These are phyloP conservation scores for Hyles euphorbiae DNA, from an alignment of 1,140 invertebrate species.

Conservation along the genomic window DNA sequence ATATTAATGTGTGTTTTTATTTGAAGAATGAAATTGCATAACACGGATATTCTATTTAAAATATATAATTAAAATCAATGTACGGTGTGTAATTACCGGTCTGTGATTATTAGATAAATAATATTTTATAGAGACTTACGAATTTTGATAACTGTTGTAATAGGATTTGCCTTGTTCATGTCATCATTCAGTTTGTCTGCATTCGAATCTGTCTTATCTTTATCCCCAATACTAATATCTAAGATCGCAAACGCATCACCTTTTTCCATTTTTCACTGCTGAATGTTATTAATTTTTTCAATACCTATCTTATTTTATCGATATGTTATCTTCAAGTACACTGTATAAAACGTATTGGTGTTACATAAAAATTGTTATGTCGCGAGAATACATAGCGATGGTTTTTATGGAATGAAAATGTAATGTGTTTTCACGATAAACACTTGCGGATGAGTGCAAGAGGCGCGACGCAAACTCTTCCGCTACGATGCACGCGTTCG, in stretches of 20 bases:
- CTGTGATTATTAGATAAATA: too few relatives aligned
- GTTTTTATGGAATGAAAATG: too few relatives aligned
- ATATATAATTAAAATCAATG: too few relatives aligned
- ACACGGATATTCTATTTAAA: too few relatives aligned
- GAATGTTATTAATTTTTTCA: neutral
- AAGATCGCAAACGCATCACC: constrained; percentile 54
- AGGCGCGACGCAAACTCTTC: constrained; percentile 2
- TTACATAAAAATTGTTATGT: neutral
- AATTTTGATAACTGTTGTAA: constrained; percentile 57
- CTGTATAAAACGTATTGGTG: neutral
- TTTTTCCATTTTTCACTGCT: constrained; percentile 43
- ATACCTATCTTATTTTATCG: neutral
- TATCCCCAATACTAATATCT: constrained; percentile 59
- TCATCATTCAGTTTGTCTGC: constrained; percentile 28
- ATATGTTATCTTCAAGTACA: neutral
- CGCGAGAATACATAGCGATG: neutral
- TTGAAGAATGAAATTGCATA: too few relatives aligned
- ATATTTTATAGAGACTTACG: constrained; percentile 40
- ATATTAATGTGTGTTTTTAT: too few relatives aligned
- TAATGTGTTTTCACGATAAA: constrained; percentile 3
- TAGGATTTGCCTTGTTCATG: constrained; percentile 33
- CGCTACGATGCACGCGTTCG: constrained; percentile 22
- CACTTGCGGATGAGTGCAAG: neutral
- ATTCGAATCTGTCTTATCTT: constrained; percentile 37
- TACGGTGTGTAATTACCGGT: too few relatives aligned